Conservation (phyloP, 2,888 invertebrate genomes). For the Drosophila tripunctata region DNA sequence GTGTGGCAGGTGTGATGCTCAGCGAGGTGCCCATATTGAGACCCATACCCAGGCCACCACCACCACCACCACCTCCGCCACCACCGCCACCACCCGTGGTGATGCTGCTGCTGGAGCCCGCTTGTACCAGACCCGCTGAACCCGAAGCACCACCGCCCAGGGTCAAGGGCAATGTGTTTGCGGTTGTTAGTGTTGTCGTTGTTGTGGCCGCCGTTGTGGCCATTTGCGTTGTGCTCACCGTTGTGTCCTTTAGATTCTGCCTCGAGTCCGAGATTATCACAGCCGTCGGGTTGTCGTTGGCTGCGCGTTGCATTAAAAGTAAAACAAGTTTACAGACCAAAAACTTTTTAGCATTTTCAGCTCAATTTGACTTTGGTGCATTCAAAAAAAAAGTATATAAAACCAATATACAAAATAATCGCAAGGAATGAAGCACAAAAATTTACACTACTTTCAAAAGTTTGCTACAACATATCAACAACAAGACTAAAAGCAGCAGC, state of each 20-base stretch:
- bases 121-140: slow-evolving; percentile 28
- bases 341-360: slow-evolving; percentile 20
- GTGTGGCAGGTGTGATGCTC: slow-evolving; percentile 66
- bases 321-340: no score
- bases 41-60: slow-evolving; percentile 56
- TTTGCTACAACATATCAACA: slow-evolving; percentile 42
- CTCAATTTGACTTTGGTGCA: slow-evolving; percentile 31
- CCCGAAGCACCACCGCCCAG: slow-evolving; percentile 56
- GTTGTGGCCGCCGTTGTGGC: slow-evolving; percentile 80
- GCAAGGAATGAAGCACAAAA: slow-evolving; percentile 37
- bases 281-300: slow-evolving; percentile 83
- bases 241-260: slow-evolving; percentile 84
- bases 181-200: slow-evolving; percentile 73
- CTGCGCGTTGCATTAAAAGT: slow-evolving; percentile 43
- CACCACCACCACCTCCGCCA: slow-evolving; percentile 40
- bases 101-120: slow-evolving; percentile 40
- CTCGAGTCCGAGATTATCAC: slow-evolving; percentile 84
- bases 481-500: slow-evolving; percentile 36
- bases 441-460: slow-evolving; percentile 46
- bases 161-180: slow-evolving; percentile 66
- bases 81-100: slow-evolving; percentile 32
- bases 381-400: background rate
- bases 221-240: slow-evolving; percentile 84
- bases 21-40: slow-evolving; percentile 64
- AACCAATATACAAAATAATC: no score